Conservation (phyloP, 2,113 vertebrate genomes). For the Dasypus novemcinctus region DNA sequence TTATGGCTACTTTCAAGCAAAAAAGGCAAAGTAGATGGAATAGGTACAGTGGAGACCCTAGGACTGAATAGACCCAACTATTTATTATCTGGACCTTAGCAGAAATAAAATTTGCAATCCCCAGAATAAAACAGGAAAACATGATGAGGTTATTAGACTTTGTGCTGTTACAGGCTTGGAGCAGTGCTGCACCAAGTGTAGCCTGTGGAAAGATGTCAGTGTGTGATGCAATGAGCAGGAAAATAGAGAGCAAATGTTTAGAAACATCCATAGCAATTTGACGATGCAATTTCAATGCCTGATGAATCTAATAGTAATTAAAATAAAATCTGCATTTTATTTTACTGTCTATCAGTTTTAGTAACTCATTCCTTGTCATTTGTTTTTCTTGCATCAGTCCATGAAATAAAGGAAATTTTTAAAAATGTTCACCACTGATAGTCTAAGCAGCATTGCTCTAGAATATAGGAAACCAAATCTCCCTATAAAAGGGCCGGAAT, state of each 20-base stretch:
- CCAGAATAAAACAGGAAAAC: neutral
- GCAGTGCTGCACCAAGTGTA: neutral
- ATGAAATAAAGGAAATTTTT: neutral
- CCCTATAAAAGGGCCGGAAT: neutral
- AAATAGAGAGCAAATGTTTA: neutral
- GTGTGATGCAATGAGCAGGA: neutral
- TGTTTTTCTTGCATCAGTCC: neutral
- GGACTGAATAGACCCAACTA: neutral
- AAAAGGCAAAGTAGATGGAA: neutral
- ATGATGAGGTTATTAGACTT: neutral
- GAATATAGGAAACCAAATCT: neutral
- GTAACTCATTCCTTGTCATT: neutral
- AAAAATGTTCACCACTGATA: neutral
- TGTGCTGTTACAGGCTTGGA: neutral
- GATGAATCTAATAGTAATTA: neutral
- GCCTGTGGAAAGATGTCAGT: neutral
- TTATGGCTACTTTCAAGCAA: neutral
- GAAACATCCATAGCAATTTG: neutral
- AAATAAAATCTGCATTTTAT: neutral
- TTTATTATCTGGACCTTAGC: no score
- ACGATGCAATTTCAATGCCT: conserved; percentile 13
- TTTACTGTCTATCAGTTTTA: neutral
- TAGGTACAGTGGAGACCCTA: neutral
- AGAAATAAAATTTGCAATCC: neutral
- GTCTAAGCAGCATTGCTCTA: neutral